Conservation (phyloP, 2,113 vertebrate genomes). For the Python bivittatus region DNA sequence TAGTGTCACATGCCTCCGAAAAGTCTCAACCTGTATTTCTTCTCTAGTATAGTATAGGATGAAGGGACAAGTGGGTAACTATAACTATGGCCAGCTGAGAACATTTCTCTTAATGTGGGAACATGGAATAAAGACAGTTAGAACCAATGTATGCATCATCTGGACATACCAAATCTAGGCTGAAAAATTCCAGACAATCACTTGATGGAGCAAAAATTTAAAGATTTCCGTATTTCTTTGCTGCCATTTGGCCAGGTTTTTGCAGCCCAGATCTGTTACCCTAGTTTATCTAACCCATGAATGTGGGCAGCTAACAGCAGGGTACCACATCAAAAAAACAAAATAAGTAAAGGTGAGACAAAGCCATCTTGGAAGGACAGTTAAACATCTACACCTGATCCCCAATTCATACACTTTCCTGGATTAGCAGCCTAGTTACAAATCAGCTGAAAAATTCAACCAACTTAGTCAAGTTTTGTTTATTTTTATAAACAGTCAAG, state of each 20-base stretch:
- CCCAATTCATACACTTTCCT: neutral
- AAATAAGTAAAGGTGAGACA: neutral
- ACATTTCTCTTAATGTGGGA: neutral
- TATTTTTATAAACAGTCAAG: neutral
- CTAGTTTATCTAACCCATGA: neutral
- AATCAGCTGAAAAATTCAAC: neutral
- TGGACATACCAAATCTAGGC: neutral
- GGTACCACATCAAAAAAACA: neutral
- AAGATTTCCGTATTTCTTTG: no score
- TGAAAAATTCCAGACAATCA: neutral
- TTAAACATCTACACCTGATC: neutral
- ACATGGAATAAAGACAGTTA: neutral
- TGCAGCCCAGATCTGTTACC: neutral
- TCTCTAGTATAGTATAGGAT: neutral
- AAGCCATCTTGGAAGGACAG: neutral
- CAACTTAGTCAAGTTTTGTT: neutral
- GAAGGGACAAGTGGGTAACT: neutral
- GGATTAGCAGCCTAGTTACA: neutral
- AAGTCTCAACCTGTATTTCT: neutral
- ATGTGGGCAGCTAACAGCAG: neutral
- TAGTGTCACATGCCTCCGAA: neutral
- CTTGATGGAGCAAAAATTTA: neutral
- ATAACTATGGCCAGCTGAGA: neutral
- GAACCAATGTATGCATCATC: neutral
- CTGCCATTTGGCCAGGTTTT: neutral